Evolutionary conservation across 2,888 invertebrate species (phyloP), one percentile per base, ranked within the genome.

Genomic region (Cheilosia soror): DNA sequence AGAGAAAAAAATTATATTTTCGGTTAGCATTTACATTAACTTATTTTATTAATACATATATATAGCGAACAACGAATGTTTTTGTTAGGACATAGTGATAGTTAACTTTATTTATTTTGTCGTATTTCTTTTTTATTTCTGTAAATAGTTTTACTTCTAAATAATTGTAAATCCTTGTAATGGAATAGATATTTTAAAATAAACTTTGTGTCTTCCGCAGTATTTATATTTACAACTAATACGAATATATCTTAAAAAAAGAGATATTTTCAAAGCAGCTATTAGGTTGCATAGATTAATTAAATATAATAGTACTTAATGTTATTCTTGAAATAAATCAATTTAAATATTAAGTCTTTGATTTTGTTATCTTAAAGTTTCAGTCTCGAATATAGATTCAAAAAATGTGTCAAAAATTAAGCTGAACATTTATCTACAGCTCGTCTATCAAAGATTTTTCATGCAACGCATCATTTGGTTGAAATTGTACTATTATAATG

Each of bases 21-120:
- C 29, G 44, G 65, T 60, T 76, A 75, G 80, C 27, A 13, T 79
- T 29, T n/a, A 40, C 2, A 29, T 68, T 80, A 68, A 81, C 60
- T 72, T 85, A 85, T 82, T 80, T 80, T 77, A 77, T 51, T 75
- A 68, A 44, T 80, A 68, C 53, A 20, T 66, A 65, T 51, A 63
- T 25, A 49, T 15, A 49, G 9, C 25, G 33, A 33, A 57, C 65
- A 66, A 65, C 57, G 75, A 75, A 65, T 66, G 57, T 55, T 63
- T 57, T 55, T 62, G 53, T 40, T 51, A 72, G 62, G 31, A 0
- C 31, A 15, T 65, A 66, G 53, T 51, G 40, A 55, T 65, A 55
- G 11, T 55, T 44, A 40, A 33, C 33, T 68, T 73, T 72, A 65
- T 85, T 81, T 76, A 81, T 85, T 80, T 71, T 75, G 60, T 65